A percentile compares a stretch with the other conserved stretches of the same genome.
Evolutionary conservation across 2,797 vertebrate genomes (phyloP).

Genomic region (Choloepus didactylus): DNA sequence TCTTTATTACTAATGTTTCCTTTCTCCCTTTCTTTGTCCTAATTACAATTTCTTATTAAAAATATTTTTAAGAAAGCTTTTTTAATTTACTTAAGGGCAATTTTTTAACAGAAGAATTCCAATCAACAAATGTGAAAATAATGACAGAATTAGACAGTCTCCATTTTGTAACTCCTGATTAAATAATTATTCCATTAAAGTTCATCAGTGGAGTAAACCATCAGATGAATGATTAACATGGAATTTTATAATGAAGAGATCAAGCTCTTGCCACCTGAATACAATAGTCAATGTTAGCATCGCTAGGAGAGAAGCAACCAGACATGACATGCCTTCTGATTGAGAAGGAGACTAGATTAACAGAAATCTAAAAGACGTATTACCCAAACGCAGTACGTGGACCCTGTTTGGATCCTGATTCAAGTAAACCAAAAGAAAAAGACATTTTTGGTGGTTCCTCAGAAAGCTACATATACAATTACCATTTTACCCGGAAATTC

Average conservation of each 20-base stretch:
- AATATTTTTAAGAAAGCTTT: conserved; percentile 51
- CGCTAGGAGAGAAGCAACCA: background rate
- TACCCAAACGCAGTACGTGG: background rate
- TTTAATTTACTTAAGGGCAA: conserved; percentile 3
- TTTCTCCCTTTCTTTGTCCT: background rate
- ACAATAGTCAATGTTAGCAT: background rate
- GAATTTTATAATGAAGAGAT: background rate
- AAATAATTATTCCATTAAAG: conserved; percentile 3
- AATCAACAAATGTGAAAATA: conserved; percentile 18
- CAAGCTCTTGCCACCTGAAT: conserved; percentile 18
- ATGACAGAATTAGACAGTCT: background rate
- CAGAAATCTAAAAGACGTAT: background rate
- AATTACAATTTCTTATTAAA: conserved; percentile 61
- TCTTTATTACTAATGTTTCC: background rate
- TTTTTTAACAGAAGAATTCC: conserved; percentile 35
- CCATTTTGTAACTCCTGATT: background rate
- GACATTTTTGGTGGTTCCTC: background rate
- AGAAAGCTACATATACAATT: too few species aligned
- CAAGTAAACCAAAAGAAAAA: conserved; percentile 16
- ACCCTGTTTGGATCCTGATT: background rate
- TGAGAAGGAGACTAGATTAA: background rate
- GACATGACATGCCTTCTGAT: background rate
- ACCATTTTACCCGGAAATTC: too few species aligned
- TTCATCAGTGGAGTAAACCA: background rate
- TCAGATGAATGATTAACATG: background rate